Conservation (phyloP, 2,797 vertebrate genomes). For the Synaphobranchus kaupii region DNA sequence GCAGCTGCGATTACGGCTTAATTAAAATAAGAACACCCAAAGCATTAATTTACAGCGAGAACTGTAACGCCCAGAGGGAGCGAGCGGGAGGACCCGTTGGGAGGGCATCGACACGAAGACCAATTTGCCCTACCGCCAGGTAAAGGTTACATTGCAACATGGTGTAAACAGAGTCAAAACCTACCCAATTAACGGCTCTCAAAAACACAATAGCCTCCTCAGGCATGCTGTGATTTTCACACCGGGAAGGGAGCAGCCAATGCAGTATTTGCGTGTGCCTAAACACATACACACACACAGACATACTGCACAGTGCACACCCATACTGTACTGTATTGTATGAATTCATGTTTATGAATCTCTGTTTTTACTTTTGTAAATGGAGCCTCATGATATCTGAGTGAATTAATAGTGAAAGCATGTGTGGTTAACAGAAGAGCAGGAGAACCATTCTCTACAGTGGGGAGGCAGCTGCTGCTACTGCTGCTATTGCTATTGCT, state of each 20-base stretch:
- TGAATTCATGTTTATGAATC: neutral
- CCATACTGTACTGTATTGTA: conserved; percentile 29
- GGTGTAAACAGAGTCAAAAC: conserved; percentile 51
- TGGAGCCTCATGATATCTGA: neutral
- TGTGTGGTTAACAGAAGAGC: neutral
- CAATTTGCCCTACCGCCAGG: conserved; percentile 46
- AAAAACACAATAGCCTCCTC: conserved; percentile 15
- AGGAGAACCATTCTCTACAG: neutral
- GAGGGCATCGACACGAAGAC: conserved; percentile 35
- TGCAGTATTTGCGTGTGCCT: conserved; percentile 8
- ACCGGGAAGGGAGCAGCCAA: neutral
- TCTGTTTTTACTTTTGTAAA: neutral
- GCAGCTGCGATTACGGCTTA: conserved; percentile 43
- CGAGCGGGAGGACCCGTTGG: conserved; percentile 31
- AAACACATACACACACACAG: conserved; percentile 35
- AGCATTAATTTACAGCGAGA: conserved; percentile 33
- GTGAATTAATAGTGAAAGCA: neutral
- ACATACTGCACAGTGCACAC: conserved; percentile 34
- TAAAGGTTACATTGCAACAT: conserved; percentile 49
- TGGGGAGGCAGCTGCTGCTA: neutral
- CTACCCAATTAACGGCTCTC: conserved; percentile 49
- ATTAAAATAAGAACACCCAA: conserved; percentile 37
- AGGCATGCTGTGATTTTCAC: neutral
- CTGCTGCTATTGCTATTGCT: neutral
- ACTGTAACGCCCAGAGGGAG: neutral